Evolutionary conservation across 2,888 invertebrate species (phyloP), one percentile per base, ranked within the genome.

Genomic region (Rugalucina vietnamica): DNA sequence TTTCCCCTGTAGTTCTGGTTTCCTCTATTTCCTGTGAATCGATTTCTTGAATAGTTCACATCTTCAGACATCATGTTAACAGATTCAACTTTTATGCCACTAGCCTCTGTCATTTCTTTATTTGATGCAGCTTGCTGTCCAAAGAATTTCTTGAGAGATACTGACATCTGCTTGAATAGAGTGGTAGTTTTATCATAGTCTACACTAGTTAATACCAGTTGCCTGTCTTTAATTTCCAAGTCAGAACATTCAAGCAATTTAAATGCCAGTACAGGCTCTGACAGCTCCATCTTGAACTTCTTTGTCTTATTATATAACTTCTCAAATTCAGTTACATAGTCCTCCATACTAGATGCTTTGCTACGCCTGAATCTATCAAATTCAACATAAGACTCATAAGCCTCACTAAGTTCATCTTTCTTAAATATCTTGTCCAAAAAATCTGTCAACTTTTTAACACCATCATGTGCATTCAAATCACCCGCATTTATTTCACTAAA

Each of bases 371-470:
- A 85, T 39, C 79, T 60, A 69, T 81, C 86, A 86, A 86, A 86
- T 21, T 76, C 76, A 10, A 77, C 74, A 60, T 86, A 83, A n/a
- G 75, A 69, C 43, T 85, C 82, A 82, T 82, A 85, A 27, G 79
- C 85, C 34, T 81, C 74, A 57, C 76, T 83, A 0, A 86, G 37
- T 50, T 83, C 76, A 76, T 79, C 69, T 76, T 85, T 49, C 70
- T 82, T 85, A 49, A 79, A 85, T 18, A 82, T 82, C 27, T 39
- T 69, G 49, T 82, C 82, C 80, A 85, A 77, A 60, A 85, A 85
- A 18, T 24, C 14, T 29, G 77, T 81, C 1, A 82, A 50, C 10
- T 29, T 65, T 5, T 60, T 12, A 1, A 82, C 76, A 73, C 79
- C 82, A 83, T 83, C 71, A 73, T 80, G 77, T 49, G 37, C 72